A percentile compares a stretch with the other conserved stretches of the same genome.
Conservation (phyloP, 2,888 invertebrate species). For the Drosophila kuntzei region DNA sequence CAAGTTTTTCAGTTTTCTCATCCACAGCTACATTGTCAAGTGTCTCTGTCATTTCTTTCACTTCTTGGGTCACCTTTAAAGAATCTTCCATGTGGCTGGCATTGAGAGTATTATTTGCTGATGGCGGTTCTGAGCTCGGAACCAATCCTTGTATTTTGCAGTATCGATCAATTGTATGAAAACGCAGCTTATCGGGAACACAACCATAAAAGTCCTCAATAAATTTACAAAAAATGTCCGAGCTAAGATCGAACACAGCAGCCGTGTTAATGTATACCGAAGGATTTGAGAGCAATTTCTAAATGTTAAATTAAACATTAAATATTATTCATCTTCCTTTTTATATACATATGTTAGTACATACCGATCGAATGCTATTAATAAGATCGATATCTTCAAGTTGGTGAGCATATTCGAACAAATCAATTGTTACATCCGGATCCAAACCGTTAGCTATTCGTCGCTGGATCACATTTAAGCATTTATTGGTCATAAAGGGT, state of each 20-base stretch:
- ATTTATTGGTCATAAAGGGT: slow-evolving; percentile 35
- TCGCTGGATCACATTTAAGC: slow-evolving; percentile 30
- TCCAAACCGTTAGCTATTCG: slow-evolving; percentile 24
- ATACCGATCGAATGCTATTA: slow-evolving; percentile 25
- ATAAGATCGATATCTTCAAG: slow-evolving; percentile 45
- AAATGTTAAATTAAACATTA: neutral
- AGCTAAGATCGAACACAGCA: slow-evolving; percentile 49
- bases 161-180: slow-evolving; percentile 48
- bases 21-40: neutral
- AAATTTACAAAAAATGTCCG: slow-evolving; percentile 44
- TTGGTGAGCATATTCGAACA: slow-evolving; percentile 50
- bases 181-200: slow-evolving; percentile 34
- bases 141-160: slow-evolving; percentile 41
- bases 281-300: slow-evolving; percentile 27
- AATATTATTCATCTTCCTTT: no score
- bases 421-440: slow-evolving; percentile 40
- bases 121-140: neutral
- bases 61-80: neutral
- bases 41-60: neutral
- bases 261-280: slow-evolving; percentile 14
- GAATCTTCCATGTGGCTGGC: neutral
- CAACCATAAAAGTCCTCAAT: slow-evolving; percentile 16
- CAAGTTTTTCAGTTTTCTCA: neutral
- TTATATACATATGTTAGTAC: neutral
- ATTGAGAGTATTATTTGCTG: neutral